Evolutionary conservation across 2,797 vertebrate genomes (phyloP).

Genomic region (Heliangelus exortis): DNA sequence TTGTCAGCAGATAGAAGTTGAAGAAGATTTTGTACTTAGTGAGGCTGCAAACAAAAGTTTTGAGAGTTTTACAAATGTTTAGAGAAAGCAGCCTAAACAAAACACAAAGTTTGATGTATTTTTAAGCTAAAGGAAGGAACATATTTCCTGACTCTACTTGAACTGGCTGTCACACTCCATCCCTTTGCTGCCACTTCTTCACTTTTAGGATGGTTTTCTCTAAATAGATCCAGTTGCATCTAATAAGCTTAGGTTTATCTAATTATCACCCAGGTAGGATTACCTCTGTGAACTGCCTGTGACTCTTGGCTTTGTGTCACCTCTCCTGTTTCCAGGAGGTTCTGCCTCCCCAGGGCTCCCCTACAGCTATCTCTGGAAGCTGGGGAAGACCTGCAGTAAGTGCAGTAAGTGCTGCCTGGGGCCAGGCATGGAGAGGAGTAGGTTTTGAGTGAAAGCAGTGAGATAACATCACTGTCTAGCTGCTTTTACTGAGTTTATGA

Average conservation of each 20-base stretch:
- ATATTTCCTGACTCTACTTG: not conserved
- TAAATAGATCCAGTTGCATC: slow-evolving; percentile 57
- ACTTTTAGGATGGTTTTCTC: slow-evolving; percentile 40
- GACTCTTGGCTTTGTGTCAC: not conserved
- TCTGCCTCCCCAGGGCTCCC: not conserved
- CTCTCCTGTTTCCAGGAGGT: not conserved
- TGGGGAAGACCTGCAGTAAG: not conserved
- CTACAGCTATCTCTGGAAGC: not conserved
- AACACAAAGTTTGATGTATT: not conserved
- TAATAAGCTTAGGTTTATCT: slow-evolving; percentile 68
- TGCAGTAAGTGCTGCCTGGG: not conserved
- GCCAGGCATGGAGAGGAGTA: not conserved
- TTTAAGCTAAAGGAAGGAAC: not conserved
- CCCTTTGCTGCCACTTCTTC: not conserved
- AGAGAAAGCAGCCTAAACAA: not conserved
- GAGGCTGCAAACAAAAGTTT: not conserved
- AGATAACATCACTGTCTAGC: not conserved
- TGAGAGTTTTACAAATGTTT: not conserved
- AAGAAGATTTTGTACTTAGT: not conserved
- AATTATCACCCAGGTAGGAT: slow-evolving; percentile 63
- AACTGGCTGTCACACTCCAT: not conserved
- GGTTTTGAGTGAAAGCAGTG: not conserved
- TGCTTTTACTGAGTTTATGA: not conserved
- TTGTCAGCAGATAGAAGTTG: not conserved
- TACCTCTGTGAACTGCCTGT: slow-evolving; percentile 7